These are phyloP conservation scores for Chouioia cunea DNA, from an alignment of 2,888 invertebrate species.

Conservation along the genomic window DNA sequence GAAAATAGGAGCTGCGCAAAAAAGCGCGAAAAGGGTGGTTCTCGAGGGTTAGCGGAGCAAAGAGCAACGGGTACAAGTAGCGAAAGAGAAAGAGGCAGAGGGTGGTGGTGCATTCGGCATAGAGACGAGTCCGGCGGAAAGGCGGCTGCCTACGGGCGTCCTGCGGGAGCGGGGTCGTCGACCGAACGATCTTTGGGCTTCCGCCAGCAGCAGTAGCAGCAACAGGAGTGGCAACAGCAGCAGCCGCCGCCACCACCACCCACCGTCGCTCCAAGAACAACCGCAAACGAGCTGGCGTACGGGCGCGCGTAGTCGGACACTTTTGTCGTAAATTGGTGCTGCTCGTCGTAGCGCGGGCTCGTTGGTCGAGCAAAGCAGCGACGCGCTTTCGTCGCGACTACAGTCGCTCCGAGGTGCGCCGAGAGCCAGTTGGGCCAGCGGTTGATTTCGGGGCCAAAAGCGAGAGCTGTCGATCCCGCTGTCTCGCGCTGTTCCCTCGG, in stretches of 20 bases:
- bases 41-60: no score
- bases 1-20: no score
- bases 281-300: conserved; percentile 3
- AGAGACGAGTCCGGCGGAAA: conserved; percentile 11
- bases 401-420: no score
- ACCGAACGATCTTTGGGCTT: conserved; percentile 66
- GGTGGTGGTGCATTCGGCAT: neutral
- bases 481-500: conserved; percentile 40
- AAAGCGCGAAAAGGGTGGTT: no score
- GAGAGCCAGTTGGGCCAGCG: conserved; percentile 34
- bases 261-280: conserved; percentile 11
- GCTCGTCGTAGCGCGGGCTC: no score
- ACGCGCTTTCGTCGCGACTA: no score
- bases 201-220: conserved; percentile 53
- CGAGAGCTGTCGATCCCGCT: conserved; percentile 44
- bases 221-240: conserved; percentile 24
- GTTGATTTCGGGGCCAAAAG: conserved; percentile 49
- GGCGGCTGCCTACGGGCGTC: neutral
- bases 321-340: no score
- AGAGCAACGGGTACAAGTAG: no score
- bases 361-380: no score
- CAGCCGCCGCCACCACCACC: conserved; percentile 15
- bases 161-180: conserved; percentile 53
- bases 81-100: neutral
- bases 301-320: neutral